phyloP scores from a whole-genome alignment of 2,113 vertebrate species.

The Hippocampus mohnikei region DNA sequence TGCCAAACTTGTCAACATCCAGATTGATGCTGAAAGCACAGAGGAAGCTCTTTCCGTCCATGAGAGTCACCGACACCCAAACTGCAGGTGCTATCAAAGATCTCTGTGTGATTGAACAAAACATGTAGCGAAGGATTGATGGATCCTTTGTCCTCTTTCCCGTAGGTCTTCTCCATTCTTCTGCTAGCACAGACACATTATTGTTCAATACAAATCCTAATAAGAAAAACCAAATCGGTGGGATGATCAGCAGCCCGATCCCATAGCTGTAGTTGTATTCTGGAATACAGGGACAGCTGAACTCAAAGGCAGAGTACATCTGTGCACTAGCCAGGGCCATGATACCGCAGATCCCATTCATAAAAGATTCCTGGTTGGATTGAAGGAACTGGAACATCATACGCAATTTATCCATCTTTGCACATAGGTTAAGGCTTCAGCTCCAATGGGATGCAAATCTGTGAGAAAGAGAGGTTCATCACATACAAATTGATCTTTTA shows the following conservation, averaged over 20 bases:
- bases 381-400: constrained; percentile 98
- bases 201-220: constrained; percentile 94
- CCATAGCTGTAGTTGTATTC: constrained; percentile 85
- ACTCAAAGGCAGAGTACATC: constrained; percentile 90
- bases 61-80: constrained; percentile 89
- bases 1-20: constrained; percentile 78
- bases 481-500: neutral
- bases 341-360: constrained; percentile 93
- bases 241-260: constrained; percentile 82
- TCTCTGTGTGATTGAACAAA: constrained; percentile 86
- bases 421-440: neutral
- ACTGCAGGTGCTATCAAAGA: constrained; percentile 86
- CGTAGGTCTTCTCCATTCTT: constrained; percentile 87
- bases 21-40: constrained; percentile 86
- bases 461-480: neutral
- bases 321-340: constrained; percentile 95
- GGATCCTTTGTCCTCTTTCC: constrained; percentile 83
- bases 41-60: constrained; percentile 91
- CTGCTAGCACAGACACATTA: constrained; percentile 88
- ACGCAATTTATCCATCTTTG: constrained; percentile 93
- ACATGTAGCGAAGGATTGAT: constrained; percentile 86
- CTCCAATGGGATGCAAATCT: constrained; percentile 24
- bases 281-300: constrained; percentile 91
- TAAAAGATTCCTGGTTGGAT: constrained; percentile 97
- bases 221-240: constrained; percentile 87